Conservation (phyloP, 2,888 invertebrate genomes). For the Charanyca ferruginea region DNA sequence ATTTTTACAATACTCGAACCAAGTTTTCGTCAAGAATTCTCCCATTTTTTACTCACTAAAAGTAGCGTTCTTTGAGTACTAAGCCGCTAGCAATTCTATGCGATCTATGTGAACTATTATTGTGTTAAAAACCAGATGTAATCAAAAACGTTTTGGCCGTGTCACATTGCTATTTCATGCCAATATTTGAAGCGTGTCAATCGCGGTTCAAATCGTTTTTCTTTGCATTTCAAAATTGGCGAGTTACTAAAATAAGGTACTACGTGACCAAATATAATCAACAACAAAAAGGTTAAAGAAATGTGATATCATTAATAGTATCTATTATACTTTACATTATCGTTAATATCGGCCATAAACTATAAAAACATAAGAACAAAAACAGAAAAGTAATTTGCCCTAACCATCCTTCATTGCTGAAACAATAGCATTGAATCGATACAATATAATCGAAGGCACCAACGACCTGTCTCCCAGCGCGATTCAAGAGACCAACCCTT, state of each 20-base stretch:
- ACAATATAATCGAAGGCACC: conserved; percentile 89
- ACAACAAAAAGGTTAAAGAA: background rate
- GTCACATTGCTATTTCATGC: conserved; percentile 35
- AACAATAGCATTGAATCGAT: conserved; percentile 89
- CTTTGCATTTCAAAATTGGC: conserved; percentile 15
- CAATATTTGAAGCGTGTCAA: conserved; percentile 39
- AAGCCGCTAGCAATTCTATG: background rate
- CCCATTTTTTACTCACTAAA: too few relatives aligned
- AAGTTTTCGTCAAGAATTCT: too few relatives aligned
- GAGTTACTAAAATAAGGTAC: conserved; percentile 7
- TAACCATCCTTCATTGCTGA: conserved; percentile 88
- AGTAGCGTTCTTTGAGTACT: too few relatives aligned
- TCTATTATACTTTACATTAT: conserved; percentile 16
- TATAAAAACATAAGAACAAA: conserved; percentile 68
- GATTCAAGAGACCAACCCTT: conserved; percentile 91
- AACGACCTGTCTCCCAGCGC: conserved; percentile 89
- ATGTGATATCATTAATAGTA: conserved; percentile 12
- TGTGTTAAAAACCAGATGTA: background rate
- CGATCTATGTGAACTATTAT: background rate
- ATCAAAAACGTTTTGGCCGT: background rate
- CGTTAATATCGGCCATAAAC: conserved; percentile 52
- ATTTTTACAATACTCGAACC: too few relatives aligned
- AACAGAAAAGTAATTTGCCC: conserved; percentile 90
- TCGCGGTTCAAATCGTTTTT: conserved; percentile 10
- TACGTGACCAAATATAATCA: conserved; percentile 42